Conservation (phyloP, 1,140 invertebrate species). For the Drosophila gunungcola region DNA sequence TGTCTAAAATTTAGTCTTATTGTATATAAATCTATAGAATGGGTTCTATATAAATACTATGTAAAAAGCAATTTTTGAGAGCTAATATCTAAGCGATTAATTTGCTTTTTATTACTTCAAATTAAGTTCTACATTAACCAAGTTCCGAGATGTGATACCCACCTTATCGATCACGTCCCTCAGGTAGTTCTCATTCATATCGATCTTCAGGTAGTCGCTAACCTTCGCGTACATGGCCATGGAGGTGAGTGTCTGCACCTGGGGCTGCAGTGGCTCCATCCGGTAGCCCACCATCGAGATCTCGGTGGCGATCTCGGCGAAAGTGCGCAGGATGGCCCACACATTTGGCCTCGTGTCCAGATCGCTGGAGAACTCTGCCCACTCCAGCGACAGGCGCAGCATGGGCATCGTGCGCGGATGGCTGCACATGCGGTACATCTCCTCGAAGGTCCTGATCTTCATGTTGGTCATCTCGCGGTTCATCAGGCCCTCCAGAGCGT, state of each 20-base stretch:
- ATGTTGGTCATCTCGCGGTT: conserved; percentile 86
- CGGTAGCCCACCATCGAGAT: conserved; percentile 84
- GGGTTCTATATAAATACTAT: no score
- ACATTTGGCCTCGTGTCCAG: conserved; percentile 80
- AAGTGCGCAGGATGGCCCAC: conserved; percentile 73
- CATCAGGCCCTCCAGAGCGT: conserved; percentile 85
- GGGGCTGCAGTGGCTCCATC: conserved; percentile 85
- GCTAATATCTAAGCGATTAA: no score
- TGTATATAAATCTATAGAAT: no score
- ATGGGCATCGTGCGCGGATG: conserved; percentile 85
- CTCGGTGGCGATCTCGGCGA: conserved; percentile 81
- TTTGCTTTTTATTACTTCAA: no score
- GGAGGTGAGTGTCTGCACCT: conserved; percentile 60
- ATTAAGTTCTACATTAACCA: no score
- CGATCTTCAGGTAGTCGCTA: conserved; percentile 73
- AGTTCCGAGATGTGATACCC: neutral
- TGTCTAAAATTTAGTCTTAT: no score
- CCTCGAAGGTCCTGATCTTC: conserved; percentile 86
- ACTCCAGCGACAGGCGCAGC: conserved; percentile 85
- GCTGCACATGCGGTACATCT: conserved; percentile 85
- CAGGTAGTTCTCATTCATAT: conserved; percentile 68
- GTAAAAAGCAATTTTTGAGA: no score
- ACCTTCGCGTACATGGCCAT: conserved; percentile 47
- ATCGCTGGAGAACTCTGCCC: conserved; percentile 75
- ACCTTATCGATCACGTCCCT: conserved; percentile 71